Conservation (phyloP, 1,140 invertebrate species). For the Bombus soroeensis region DNA sequence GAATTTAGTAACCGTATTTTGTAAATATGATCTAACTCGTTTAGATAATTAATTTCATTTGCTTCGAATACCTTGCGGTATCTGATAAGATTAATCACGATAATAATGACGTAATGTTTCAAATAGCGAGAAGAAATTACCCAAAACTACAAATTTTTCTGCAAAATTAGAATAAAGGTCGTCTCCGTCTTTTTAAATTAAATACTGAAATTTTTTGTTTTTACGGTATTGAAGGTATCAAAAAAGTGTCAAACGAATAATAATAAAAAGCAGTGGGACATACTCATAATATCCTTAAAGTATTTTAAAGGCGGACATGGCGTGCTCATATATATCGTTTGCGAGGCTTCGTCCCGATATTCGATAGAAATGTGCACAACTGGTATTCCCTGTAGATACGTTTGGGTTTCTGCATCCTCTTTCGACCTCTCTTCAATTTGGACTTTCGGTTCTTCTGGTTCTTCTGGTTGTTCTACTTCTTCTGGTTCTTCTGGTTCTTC, state of each 20-base stretch:
- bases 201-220: too few species aligned
- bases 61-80: too few species aligned
- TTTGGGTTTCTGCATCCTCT: conserved; percentile 59
- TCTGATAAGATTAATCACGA: too few species aligned
- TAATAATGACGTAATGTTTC: too few species aligned
- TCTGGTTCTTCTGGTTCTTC: background rate
- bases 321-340: conserved; percentile 66
- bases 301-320: conserved; percentile 44
- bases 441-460: too few species aligned
- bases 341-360: conserved; percentile 62
- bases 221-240: background rate
- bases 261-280: background rate
- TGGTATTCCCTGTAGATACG: conserved; percentile 64
- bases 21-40: too few species aligned
- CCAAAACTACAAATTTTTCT: too few species aligned
- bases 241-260: background rate
- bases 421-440: background rate
- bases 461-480: background rate
- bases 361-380: conserved; percentile 53
- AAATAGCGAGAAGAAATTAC: too few species aligned
- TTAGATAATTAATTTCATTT: too few species aligned
- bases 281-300: conserved; percentile 65
- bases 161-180: too few species aligned
- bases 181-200: too few species aligned
- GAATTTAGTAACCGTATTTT: too few species aligned